Evolutionary conservation across 2,888 invertebrate species (phyloP).

Genomic region (Lomographa bimaculata): DNA sequence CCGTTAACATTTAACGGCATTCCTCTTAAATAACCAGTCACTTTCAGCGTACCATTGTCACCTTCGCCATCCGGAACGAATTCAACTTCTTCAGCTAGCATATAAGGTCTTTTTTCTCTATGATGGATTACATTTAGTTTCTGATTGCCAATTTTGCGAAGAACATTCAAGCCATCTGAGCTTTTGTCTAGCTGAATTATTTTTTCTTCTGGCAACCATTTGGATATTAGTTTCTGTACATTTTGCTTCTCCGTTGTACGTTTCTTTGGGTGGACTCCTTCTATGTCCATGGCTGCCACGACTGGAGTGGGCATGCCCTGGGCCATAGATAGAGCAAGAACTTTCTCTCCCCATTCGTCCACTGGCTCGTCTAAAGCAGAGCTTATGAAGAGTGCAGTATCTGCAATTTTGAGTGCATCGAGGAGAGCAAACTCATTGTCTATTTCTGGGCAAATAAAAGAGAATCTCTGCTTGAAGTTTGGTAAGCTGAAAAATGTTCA

Average conservation of each 20-base stretch:
- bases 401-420: slow-evolving; percentile 94
- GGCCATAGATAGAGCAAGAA: slow-evolving; percentile 90
- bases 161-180: slow-evolving; percentile 87
- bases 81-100: slow-evolving; percentile 91
- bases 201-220: slow-evolving; percentile 93
- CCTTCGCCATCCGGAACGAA: slow-evolving; percentile 79
- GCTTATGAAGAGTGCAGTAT: slow-evolving; percentile 91
- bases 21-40: slow-evolving; percentile 95
- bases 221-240: slow-evolving; percentile 86
- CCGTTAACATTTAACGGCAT: slow-evolving; percentile 93
- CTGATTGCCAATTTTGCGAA: slow-evolving; percentile 89
- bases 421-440: slow-evolving; percentile 89
- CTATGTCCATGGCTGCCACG: slow-evolving; percentile 89
- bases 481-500: slow-evolving; percentile 87
- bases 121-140: slow-evolving; percentile 88
- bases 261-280: slow-evolving; percentile 89
- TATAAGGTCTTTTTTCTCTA: slow-evolving; percentile 91
- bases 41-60: slow-evolving; percentile 87
- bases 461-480: slow-evolving; percentile 94
- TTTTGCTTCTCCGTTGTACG: slow-evolving; percentile 86
- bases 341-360: slow-evolving; percentile 91
- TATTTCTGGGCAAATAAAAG: slow-evolving; percentile 89
- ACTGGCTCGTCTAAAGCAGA: slow-evolving; percentile 89
- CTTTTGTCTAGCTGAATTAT: slow-evolving; percentile 89
- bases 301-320: slow-evolving; percentile 92